Conservation (phyloP, 2,113 vertebrate genomes). For the Hiodon tergisus region DNA sequence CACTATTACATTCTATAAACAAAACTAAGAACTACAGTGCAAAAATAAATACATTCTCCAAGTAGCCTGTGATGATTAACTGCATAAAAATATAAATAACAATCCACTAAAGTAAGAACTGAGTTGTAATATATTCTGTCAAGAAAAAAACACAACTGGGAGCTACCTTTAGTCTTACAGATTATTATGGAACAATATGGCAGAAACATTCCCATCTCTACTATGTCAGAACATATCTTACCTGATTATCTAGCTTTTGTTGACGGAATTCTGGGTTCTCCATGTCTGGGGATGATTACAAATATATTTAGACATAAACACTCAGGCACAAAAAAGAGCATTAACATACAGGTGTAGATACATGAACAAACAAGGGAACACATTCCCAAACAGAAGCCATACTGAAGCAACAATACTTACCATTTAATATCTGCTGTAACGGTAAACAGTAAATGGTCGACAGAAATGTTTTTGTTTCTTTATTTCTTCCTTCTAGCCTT, state of each 20-base stretch:
- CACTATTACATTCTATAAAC: neutral
- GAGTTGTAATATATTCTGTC: neutral
- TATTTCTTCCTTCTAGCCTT: constrained; percentile 26
- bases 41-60: neutral
- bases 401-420: neutral
- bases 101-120: neutral
- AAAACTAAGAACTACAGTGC: neutral
- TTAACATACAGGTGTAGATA: neutral
- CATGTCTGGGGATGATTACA: constrained; percentile 41
- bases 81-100: neutral
- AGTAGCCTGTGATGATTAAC: neutral
- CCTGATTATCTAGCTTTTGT: constrained; percentile 70
- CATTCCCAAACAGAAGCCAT: neutral
- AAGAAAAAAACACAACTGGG: neutral
- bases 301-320: neutral
- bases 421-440: neutral
- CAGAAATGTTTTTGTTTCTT: constrained; percentile 17
- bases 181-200: neutral
- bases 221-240: constrained; percentile 24
- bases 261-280: constrained; percentile 58
- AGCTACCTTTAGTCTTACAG: neutral
- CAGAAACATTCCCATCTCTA: neutral
- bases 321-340: neutral
- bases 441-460: constrained; percentile 13
- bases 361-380: neutral